Base-by-base conservation (phyloP, 2,797 vertebrate genomes). In the Helostoma temminkii region DNA sequence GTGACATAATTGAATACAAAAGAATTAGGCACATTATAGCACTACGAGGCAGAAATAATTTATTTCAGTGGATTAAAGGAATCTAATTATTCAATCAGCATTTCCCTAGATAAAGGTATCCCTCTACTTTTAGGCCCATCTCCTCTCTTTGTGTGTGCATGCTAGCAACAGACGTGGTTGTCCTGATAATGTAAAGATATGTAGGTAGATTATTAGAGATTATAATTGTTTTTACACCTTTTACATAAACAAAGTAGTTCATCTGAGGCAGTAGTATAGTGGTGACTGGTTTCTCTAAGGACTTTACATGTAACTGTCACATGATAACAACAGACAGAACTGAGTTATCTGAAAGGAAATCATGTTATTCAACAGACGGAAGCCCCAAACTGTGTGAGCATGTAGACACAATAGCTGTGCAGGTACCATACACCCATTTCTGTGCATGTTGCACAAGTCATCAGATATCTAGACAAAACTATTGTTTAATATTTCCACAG, bases 311-410 rank as follows among this genome's bases (percentile, higher is more conserved):
- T 16, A 46, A 57, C 26, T 22, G 61, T 72, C 62, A 60, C 48
- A 57, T 56, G 30, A 68, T 60, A 63, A 56, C 64, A 66, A 54
- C 43, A 78, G 37, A 74, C 65, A 64, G 61, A 53, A 65, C 80
- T 73, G 36, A 54, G 64, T 63, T 69, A 71, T 82, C 47, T 70
- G 78, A 48, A 76, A n/a, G 82, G 50, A 76, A 87, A 83, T 60
- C 6, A 65, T 82, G 61, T 49, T 54, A 45, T 82, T 68, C 54
- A 84, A 84, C 86, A 88, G 74, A 89, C 78, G 64, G 64, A 15
- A 62, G 56, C 19, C 52, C 63, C 67, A 83, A 84, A 74, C 30
- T 56, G 63, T 82, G 78, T 80, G 65, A 76, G 42, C 65, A 61
- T 71, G 42, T 52, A 65, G 39, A 77, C 24, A 5, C n/a, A n/a